Evolutionary conservation across 92 coral and sea anemone genomes (phyloP), one percentile per base, ranked within the genome.

Genomic region (Phenganax stokvisi): DNA sequence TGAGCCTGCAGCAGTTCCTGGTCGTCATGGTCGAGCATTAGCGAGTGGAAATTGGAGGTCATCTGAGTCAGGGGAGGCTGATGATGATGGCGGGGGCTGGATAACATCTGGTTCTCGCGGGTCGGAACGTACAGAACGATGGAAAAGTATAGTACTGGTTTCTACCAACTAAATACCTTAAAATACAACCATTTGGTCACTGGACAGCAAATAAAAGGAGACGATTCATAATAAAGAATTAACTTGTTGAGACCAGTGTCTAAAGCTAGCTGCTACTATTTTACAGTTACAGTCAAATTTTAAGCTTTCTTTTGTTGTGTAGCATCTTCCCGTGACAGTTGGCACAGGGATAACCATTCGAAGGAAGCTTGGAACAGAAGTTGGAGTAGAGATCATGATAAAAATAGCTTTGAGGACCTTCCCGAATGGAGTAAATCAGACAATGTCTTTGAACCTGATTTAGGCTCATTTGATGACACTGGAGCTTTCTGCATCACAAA

Each of bases 381-480:
- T 10, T 57, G 82, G 74, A 10, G 29, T 78, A 66, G 82, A 11
- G 73, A 68, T 15, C 59, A 15, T n/a, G 81, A 77, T 27, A 29
- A 57, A 53, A 78, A 62, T 13, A 78, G 73, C 30, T 78, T 65
- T 78, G 82, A 78, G 8, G 82, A 78, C 64, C 80, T 91, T 52
- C 97, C 98, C 2, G 98, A 94, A 72, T 92, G 98, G 97, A 92
- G 98, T 77, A 90, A 89, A 82, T 88, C 89, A 27, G 98, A 94
- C 74, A 83, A 69, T 57, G 94, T 88, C n/a, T 78, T 78, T 78
- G 98, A 94, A 72, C 87, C 92, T 55, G 86, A 78, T 52, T 47
- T 90, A 13, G 98, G 98, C 11, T 88, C 97, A 27, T 94, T 94
- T 90, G 98, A 94, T 75, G 85, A 97, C 25, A 87, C 94, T 8